Base-by-base conservation (phyloP, 2,888 invertebrate genomes). In the Cloeon dipterum region DNA sequence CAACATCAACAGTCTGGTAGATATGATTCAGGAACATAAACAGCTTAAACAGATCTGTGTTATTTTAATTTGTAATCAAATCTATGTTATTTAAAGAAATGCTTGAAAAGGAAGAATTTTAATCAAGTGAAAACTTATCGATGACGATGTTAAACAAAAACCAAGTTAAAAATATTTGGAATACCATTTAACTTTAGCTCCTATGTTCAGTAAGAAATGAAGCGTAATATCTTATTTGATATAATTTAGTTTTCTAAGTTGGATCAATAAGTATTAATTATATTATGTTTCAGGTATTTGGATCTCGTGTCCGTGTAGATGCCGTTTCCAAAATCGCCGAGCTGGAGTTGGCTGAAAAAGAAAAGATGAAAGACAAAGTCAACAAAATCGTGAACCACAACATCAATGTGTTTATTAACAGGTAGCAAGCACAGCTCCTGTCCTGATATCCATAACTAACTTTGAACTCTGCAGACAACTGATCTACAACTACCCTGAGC, bases 401-500 rank as follows among this genome's bases (percentile, higher is more conserved):
- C 46, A 82, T 83, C 61, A 98, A 85, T 60, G 96, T 98, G 0
- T 99, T 98, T 55, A 91, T 98, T 52, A 98, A 98, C 61, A 77
- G 85, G 68, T 71, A 47, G 42, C 45, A n/a, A n/a, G n/a, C 44
- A 32, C 35, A 8, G 4, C 10, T 3, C 2, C 11, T 11, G n/a
- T 32, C 11, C 14, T 16, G 2, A n/a, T n/a, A 4, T 23, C 4
- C 2, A 3, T 20, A 13, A 21, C 34, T 26, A 26, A 26, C n/a
- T n/a, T 11, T 25, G 18, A 26, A 37, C 20, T 41, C 50, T 55
- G 2, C 56, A 74, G 86, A 45, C 98, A 99, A 59, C 63, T 99
- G 45, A 99, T 99, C 57, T 99, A 99, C 66, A 99, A 99, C 60
- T 98, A 99, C 57, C 98, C 98, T 0, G 98, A 99, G 57, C 98